A percentile compares a stretch with the other conserved stretches of the same genome.
Evolutionary conservation across 2,113 vertebrate genomes (phyloP).

Genomic region (Pachycephala philippinensis): DNA sequence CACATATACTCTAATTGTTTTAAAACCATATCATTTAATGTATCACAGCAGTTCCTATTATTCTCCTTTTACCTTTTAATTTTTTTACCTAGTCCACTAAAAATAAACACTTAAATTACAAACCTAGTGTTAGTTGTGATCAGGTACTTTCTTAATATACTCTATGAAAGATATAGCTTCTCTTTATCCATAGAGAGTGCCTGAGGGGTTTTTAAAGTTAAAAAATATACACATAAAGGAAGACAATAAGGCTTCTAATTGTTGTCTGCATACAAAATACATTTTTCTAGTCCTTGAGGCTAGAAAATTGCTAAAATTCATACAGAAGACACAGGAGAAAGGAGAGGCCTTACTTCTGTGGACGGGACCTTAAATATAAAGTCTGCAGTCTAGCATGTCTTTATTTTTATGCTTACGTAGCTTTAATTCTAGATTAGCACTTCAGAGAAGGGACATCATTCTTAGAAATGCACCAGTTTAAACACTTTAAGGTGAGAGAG

Average conservation of each 20-base stretch:
- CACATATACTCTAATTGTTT: not conserved
- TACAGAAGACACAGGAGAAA: not conserved
- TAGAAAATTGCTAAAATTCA: not conserved
- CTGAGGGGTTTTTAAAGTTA: not conserved
- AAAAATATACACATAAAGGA: not conserved
- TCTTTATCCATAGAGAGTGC: not conserved
- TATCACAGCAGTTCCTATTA: not conserved
- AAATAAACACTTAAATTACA: not conserved
- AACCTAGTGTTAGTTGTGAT: not conserved
- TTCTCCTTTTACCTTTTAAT: not conserved
- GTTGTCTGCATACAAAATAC: not conserved
- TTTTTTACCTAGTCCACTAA: not conserved
- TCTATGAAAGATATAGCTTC: not conserved
- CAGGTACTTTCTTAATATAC: not conserved
- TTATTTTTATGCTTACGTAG: not conserved
- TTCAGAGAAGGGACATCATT: not conserved
- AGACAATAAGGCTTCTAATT: not conserved
- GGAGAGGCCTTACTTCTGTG: not conserved
- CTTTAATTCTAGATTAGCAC: not conserved
- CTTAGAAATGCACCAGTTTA: not conserved
- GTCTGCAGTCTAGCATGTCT: not conserved
- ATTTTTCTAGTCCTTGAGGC: not conserved
- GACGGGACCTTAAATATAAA: not conserved
- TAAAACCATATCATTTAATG: not conserved
- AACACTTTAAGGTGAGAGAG: not conserved